Conservation (phyloP, 2,113 vertebrate genomes). For the Neogale vison region DNA sequence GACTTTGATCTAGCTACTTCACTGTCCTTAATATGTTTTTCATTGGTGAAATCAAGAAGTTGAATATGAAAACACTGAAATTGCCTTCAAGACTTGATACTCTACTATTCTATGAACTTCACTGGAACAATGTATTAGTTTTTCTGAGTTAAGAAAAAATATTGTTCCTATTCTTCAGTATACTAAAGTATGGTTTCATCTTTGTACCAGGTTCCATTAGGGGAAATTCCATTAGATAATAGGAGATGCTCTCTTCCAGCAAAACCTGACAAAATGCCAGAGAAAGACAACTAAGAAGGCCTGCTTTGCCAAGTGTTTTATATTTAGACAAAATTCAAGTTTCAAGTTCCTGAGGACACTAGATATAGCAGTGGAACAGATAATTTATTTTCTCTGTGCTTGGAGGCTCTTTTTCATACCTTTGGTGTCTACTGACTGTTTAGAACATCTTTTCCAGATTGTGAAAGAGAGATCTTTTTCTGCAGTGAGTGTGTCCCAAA, state of each 20-base stretch:
- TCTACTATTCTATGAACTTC: neutral
- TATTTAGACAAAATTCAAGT: neutral
- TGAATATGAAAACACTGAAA: neutral
- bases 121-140: neutral
- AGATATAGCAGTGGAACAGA: neutral
- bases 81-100: neutral
- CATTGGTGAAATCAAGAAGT: neutral
- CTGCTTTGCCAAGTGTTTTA: neutral
- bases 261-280: neutral
- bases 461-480: neutral
- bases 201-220: neutral
- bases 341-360: neutral
- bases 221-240: neutral
- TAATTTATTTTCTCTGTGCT: neutral
- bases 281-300: neutral
- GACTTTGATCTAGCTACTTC: neutral
- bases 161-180: neutral
- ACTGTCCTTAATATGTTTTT: neutral
- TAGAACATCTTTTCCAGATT: neutral
- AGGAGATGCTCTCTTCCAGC: neutral
- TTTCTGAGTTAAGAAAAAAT: neutral
- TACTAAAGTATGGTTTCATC: neutral
- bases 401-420: neutral
- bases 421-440: neutral
- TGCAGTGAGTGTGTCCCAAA: neutral